Conservation (phyloP, 2,888 invertebrate genomes). For the Actias luna region DNA sequence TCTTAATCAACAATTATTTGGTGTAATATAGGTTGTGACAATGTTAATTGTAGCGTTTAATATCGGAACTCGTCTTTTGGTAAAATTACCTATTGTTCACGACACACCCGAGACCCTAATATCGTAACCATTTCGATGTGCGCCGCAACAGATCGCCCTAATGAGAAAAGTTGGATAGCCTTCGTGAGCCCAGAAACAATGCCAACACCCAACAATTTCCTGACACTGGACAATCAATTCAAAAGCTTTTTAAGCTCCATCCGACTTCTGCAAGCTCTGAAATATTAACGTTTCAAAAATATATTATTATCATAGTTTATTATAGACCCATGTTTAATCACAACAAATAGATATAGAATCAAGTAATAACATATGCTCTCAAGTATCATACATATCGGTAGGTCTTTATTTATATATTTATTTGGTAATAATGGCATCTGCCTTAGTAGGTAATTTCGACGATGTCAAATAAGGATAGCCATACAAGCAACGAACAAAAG, state of each 20-base stretch:
- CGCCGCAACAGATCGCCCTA: slow-evolving; percentile 68
- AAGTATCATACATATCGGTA: background rate
- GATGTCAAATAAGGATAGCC: too few species aligned
- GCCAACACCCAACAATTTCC: slow-evolving; percentile 68
- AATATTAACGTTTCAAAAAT: background rate
- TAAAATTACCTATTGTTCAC: slow-evolving; percentile 45
- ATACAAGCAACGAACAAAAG: too few species aligned
- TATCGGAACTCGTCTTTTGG: slow-evolving; percentile 35
- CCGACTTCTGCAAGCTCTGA: slow-evolving; percentile 49
- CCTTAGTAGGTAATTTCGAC: too few species aligned
- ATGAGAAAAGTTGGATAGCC: slow-evolving; percentile 76
- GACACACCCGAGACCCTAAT: slow-evolving; percentile 41
- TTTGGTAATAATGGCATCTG: too few species aligned
- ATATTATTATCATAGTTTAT: background rate
- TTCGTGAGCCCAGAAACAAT: slow-evolving; percentile 67
- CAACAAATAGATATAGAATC: too few species aligned
- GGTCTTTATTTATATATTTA: background rate
- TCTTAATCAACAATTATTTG: background rate
- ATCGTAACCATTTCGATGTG: slow-evolving; percentile 56
- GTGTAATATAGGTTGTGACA: slow-evolving; percentile 19
- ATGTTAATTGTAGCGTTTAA: slow-evolving; percentile 25
- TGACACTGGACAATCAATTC: slow-evolving; percentile 74
- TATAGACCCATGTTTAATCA: background rate
- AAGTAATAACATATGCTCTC: too few species aligned
- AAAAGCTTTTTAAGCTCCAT: slow-evolving; percentile 56